Conservation (phyloP, 2,797 vertebrate genomes). For the Eulemur rubriventer region DNA sequence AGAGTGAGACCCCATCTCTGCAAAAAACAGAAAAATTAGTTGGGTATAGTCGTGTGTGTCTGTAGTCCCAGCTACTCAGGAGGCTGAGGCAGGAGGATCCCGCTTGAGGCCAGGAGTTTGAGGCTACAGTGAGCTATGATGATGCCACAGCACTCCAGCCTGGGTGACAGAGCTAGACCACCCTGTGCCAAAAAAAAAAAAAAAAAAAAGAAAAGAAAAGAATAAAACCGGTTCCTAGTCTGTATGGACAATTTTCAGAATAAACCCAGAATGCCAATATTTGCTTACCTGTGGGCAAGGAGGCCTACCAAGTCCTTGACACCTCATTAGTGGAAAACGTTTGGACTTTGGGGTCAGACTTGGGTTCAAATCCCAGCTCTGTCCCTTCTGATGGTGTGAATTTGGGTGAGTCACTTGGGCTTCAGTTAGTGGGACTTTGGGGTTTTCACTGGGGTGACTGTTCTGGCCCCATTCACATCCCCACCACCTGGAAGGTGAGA, state of each 20-base stretch:
- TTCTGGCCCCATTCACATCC: background rate
- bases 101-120: background rate
- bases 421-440: background rate
- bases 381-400: background rate
- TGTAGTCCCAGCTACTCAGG: background rate
- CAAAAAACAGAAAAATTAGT: background rate
- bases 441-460: background rate
- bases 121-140: background rate
- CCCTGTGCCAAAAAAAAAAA: background rate
- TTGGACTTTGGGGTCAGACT: background rate
- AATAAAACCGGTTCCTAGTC: fast-evolving
- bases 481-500: background rate
- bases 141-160: background rate
- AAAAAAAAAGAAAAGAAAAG: background rate
- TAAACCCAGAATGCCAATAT: background rate
- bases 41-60: fast-evolving
- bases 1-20: background rate
- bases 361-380: background rate
- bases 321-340: background rate
- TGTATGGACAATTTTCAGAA: background rate
- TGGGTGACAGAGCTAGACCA: background rate
- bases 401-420: background rate
- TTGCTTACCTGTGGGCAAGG: background rate
- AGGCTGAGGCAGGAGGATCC: background rate
- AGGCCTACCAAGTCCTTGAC: background rate